These are phyloP conservation scores for Metellina segmentata DNA, from an alignment of 2,888 invertebrate genomes.

Conservation along the genomic window DNA sequence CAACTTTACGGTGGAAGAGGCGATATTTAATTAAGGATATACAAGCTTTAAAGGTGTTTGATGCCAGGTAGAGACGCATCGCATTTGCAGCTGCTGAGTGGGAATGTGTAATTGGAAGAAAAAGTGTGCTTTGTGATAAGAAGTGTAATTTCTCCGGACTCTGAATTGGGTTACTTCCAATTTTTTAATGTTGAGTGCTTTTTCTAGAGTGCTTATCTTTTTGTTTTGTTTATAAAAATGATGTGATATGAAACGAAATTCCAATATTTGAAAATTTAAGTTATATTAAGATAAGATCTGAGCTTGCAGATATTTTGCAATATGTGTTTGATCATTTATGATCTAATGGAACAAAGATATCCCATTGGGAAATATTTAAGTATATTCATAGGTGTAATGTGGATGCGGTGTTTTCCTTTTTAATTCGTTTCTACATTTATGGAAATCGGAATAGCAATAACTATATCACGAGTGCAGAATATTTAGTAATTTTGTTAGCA, in stretches of 20 bases:
- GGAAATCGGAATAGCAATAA: too few relatives aligned
- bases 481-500: too few relatives aligned
- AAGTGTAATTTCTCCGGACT: not conserved
- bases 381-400: too few relatives aligned
- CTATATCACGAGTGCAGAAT: too few relatives aligned
- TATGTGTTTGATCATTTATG: too few relatives aligned
- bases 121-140: not conserved
- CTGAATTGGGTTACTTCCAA: not conserved
- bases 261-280: not conserved
- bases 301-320: not conserved
- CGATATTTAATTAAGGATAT: constrained; percentile 23
- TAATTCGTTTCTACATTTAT: too few relatives aligned
- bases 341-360: too few relatives aligned
- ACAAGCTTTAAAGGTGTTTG: not conserved
- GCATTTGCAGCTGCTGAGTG: not conserved
- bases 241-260: too few relatives aligned
- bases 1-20: not conserved
- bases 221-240: not conserved
- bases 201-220: not conserved
- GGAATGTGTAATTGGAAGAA: not conserved
- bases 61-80: not conserved
- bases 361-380: too few relatives aligned
- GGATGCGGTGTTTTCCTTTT: too few relatives aligned
- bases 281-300: not conserved
- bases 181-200: not conserved